Percentiles rank a stretch among this genome's conserved stretches.
Evolutionary conservation across 35 echinoderm and acorn worm genomes (phyloP).

Genomic region (Anneissia japonica): DNA sequence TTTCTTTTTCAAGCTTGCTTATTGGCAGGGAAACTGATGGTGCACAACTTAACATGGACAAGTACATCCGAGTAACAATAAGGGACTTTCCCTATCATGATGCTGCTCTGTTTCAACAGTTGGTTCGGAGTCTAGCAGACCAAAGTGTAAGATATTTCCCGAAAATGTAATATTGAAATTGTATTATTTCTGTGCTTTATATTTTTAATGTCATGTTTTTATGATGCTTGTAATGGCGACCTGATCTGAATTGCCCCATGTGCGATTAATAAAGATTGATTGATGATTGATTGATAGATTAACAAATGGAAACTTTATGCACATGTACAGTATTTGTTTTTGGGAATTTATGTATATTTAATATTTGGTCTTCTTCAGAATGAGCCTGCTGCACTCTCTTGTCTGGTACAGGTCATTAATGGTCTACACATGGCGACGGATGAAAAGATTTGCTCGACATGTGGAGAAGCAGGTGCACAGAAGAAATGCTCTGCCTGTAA

Average conservation of each 20-base stretch:
- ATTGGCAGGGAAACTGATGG: constrained; percentile 79
- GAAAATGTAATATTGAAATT: no score
- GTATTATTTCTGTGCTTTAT: no score
- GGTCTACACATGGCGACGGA: constrained; percentile 72
- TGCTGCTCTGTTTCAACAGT: constrained; percentile 55
- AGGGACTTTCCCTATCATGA: constrained; percentile 87
- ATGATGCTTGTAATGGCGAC: no score
- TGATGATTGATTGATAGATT: no score
- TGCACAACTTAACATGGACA: constrained; percentile 55
- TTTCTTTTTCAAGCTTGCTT: constrained; percentile 44
- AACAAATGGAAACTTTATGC: no score
- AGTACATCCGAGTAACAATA: constrained; percentile 61
- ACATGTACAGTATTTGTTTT: no score
- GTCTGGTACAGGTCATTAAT: constrained; percentile 81
- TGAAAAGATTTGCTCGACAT: constrained; percentile 55
- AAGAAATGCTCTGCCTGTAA: constrained; percentile 98
- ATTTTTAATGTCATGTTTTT: no score
- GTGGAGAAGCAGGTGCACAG: constrained; percentile 63
- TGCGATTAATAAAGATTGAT: no score
- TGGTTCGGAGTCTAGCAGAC: constrained; percentile 72
- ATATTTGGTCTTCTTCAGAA: constrained; percentile 41
- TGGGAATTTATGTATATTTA: no score
- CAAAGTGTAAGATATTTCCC: background rate
- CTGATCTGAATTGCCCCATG: no score
- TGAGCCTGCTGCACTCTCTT: constrained; percentile 65